These are phyloP conservation scores for Enteromius treurensis DNA, from an alignment of 2,797 vertebrate genomes.

Conservation along the genomic window DNA sequence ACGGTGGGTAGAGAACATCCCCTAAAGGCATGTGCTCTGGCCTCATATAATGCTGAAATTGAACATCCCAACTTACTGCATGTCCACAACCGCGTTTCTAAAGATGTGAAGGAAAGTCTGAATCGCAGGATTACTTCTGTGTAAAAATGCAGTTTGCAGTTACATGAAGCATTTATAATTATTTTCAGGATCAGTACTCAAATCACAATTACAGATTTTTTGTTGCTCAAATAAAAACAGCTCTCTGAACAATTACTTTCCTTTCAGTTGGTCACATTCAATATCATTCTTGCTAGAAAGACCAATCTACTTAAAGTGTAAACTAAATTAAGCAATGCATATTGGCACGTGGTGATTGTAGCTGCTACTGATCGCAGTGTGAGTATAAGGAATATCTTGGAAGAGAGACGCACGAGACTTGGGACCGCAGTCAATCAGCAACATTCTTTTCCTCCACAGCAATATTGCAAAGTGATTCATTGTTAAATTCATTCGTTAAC, in stretches of 20 bases:
- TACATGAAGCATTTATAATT: background rate
- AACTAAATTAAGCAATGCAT: background rate
- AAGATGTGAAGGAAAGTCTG: slow-evolving; percentile 87
- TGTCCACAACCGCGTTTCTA: slow-evolving; percentile 93
- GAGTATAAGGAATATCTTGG: background rate
- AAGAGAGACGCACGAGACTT: no score
- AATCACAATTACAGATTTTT: background rate
- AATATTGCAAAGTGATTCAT: no score
- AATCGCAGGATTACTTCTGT: slow-evolving; percentile 94
- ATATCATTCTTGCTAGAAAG: background rate
- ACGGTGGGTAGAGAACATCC: slow-evolving; percentile 85
- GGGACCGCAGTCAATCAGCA: no score
- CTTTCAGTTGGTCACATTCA: background rate
- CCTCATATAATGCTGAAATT: slow-evolving; percentile 87
- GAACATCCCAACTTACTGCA: slow-evolving; percentile 87
- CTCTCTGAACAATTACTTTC: background rate
- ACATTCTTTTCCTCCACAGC: no score
- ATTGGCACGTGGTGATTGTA: background rate
- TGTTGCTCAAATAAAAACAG: background rate
- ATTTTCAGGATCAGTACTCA: background rate
- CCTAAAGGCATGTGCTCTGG: slow-evolving; percentile 77
- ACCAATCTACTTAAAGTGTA: background rate
- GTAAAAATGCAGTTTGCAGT: slow-evolving; percentile 68
- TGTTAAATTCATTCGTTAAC: no score
- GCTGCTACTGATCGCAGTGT: background rate